Percentiles rank a stretch among this genome's conserved stretches.
Conservation (phyloP, 2,113 vertebrate genomes). For the Alosa alosa region DNA sequence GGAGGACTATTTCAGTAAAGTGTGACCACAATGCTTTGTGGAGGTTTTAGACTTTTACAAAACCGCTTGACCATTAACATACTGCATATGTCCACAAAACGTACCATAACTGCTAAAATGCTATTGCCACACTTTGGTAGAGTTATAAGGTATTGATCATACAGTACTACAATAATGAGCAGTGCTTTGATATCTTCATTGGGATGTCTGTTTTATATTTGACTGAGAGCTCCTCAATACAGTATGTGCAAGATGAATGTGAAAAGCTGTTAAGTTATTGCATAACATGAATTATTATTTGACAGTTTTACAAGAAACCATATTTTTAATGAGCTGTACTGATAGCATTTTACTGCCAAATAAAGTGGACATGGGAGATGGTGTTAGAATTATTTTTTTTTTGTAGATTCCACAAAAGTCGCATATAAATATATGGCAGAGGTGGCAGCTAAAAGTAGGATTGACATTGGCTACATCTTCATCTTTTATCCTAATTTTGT, state of each 20-base stretch:
- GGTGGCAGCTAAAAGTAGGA: neutral
- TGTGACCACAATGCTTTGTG: conserved; percentile 4
- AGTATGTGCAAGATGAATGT: neutral
- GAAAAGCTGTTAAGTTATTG: conserved; percentile 10
- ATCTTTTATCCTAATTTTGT: neutral
- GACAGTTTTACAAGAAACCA: conserved; percentile 7
- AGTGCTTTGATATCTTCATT: neutral
- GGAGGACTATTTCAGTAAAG: too few species aligned
- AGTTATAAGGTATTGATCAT: neutral
- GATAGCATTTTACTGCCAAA: conserved; percentile 15
- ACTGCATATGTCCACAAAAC: neutral
- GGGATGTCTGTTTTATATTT: neutral
- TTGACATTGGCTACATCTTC: neutral
- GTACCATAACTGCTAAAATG: neutral
- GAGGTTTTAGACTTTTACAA: neutral
- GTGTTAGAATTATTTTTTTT: neutral
- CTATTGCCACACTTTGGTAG: neutral
- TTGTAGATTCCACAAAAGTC: neutral
- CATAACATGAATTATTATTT: neutral
- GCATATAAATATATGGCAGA: neutral
- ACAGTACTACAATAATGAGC: neutral
- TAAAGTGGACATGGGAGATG: neutral
- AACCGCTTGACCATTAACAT: neutral
- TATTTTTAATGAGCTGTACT: neutral
- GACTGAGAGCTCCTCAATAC: neutral